phyloP scores from a whole-genome alignment of 2,113 vertebrate species.

The Cyprichromis sp. region DNA sequence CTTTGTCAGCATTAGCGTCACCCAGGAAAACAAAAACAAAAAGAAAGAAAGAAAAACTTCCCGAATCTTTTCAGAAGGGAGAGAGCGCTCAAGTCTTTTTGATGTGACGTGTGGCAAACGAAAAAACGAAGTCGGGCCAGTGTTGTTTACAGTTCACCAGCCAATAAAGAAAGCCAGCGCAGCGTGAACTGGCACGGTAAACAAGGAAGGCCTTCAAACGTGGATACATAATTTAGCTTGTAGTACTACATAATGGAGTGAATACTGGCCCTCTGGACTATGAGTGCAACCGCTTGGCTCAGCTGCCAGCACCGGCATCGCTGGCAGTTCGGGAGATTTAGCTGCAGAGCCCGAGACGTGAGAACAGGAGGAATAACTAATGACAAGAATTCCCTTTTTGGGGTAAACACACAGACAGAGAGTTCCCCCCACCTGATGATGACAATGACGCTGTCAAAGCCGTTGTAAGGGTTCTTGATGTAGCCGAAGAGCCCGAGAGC shows the following conservation, averaged over 20 bases:
- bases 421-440: slow-evolving; percentile 84
- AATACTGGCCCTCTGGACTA: background rate
- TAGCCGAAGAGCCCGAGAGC: slow-evolving; percentile 89
- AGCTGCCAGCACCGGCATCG: background rate
- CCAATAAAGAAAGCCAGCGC: background rate
- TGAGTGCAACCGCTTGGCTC: background rate
- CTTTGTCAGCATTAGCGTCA: background rate
- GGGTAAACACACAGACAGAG: background rate
- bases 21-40: background rate
- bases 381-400: background rate
- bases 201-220: slow-evolving; percentile 27
- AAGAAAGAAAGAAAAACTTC: background rate
- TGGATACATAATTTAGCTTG: slow-evolving; percentile 49
- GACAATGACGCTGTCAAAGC: slow-evolving; percentile 92
- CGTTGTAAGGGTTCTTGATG: slow-evolving; percentile 95
- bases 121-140: background rate
- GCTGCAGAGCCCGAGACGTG: background rate
- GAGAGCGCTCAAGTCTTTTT: background rate
- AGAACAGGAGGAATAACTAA: background rate
- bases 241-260: slow-evolving; percentile 47
- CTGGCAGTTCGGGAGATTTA: background rate
- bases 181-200: slow-evolving; percentile 9
- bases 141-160: background rate
- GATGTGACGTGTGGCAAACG: background rate
- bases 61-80: background rate